Evolutionary conservation across 2,888 invertebrate genomes (phyloP), one percentile per base, ranked within the genome.

Genomic region (Drosophila kuntzei): DNA sequence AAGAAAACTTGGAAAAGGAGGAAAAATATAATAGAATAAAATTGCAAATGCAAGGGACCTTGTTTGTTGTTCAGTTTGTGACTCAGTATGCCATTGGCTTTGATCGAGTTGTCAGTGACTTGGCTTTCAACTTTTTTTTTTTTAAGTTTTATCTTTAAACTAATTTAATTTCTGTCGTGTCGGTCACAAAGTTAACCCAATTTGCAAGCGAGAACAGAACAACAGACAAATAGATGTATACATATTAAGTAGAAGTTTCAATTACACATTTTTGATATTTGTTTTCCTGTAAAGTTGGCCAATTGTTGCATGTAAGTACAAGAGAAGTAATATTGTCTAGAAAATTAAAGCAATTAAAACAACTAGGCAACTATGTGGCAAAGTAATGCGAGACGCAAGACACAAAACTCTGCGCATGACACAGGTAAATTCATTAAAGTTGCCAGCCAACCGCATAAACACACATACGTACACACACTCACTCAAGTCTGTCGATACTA

Each of bases 381-480:
- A 61, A 59, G 47, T 65, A 51, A 64, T 71, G 59, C 57, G 44
- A 72, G 64, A 58, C 57, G 51, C 69, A 70, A 71, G 70, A 49
- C 58, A 50, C 58, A 64, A 69, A 64, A 73, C 74, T 64, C 72
- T 79, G 87, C 73, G 71, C 67, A 70, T 68, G 80, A 71, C 80
- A 71, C 80, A 88, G 77, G 87, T 87, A 85, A 88, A 87, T 87
- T 88, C 80, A 84, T 87, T 88, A 86, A 85, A 87, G 80, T 86
- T 87, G 62, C 75, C 76, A 66, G 34, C 50, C 54, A 58, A 58
- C 36, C 68, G 55, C 49, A 46, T n/a, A 53, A 12, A 59, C 49
- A 50, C 20, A 47, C 20, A 32, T 18, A 18, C 41, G 58, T 7
- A 34, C 27, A 29, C 34, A 29, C 14, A 22, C 55, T 27, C 32